These are phyloP conservation scores for Masnerella sp. DNA, from an alignment of 2,888 invertebrate species.

Conservation along the genomic window DNA sequence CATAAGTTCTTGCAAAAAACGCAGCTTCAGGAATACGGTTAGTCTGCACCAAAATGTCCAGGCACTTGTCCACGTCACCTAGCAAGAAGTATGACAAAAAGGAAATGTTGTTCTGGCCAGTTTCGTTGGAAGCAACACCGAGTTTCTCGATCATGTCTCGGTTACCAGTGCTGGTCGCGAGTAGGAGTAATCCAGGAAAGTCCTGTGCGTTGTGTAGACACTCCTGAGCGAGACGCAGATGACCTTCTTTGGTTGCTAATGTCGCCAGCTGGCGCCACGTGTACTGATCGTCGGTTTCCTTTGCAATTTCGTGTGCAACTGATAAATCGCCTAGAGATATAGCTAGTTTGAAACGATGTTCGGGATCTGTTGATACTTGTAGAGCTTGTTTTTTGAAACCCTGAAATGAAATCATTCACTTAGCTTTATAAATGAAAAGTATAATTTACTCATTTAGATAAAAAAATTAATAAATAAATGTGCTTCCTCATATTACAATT, in stretches of 20 bases:
- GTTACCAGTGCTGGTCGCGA: constrained; percentile 91
- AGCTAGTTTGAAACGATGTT: constrained; percentile 98
- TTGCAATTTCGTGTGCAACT: constrained; percentile 90
- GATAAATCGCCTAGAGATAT: constrained; percentile 92
- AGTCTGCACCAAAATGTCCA: constrained; percentile 92
- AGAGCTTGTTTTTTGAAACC: constrained; percentile 98
- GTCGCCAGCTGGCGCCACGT: constrained; percentile 98
- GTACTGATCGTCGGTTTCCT: constrained; percentile 91
- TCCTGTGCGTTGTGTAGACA: constrained; percentile 97
- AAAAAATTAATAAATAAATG: no score
- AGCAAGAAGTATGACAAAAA: constrained; percentile 94
- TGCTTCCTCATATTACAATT: no score
- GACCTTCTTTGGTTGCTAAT: constrained; percentile 90
- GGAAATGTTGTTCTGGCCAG: constrained; percentile 93
- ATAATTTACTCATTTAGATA: no score
- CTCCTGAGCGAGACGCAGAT: constrained; percentile 93
- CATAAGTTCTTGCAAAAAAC: constrained; percentile 90
- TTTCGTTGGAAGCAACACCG: constrained; percentile 84
- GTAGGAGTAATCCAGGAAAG: constrained; percentile 91
- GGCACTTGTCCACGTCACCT: constrained; percentile 91
- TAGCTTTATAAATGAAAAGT: no score
- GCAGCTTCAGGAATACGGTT: constrained; percentile 97
- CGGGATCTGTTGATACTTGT: constrained; percentile 97
- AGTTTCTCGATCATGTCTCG: constrained; percentile 87
- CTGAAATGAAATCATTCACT: no score